A percentile compares a stretch with the other conserved stretches of the same genome.
phyloP scores from a whole-genome alignment of 2,888 invertebrate species.

The Axea sp. region DNA sequence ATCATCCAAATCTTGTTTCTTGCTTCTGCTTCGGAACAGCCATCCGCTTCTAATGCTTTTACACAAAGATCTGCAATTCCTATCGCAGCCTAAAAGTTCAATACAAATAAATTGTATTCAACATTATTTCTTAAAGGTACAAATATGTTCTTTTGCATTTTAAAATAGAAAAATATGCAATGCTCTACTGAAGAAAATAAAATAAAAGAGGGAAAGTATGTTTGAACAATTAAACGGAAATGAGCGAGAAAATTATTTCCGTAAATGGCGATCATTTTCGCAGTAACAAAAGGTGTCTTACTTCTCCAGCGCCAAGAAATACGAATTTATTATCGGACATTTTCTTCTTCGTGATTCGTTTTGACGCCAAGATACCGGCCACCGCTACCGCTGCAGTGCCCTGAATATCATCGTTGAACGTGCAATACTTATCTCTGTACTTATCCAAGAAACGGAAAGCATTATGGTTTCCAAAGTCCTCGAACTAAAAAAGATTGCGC shows the following conservation, averaged over 20 bases:
- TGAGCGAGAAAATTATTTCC: slow-evolving; percentile 38
- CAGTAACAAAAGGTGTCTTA: slow-evolving; percentile 68
- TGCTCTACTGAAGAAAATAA: slow-evolving; percentile 1
- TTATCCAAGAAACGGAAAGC: slow-evolving; percentile 96
- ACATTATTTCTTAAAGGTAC: not conserved
- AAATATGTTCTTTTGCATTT: not conserved
- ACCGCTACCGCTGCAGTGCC: slow-evolving; percentile 98
- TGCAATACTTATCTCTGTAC: slow-evolving; percentile 94
- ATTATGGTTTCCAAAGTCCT: slow-evolving; percentile 98
- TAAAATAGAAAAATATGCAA: too few relatives aligned
- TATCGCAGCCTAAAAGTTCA: slow-evolving; percentile 86
- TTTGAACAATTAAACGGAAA: slow-evolving; percentile 46
- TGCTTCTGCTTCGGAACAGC: slow-evolving; percentile 85
- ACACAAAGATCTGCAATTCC: slow-evolving; percentile 95
- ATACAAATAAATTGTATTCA: not conserved
- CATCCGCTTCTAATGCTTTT: slow-evolving; percentile 91
- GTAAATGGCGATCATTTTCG: slow-evolving; percentile 10
- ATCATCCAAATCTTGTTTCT: slow-evolving; percentile 95
- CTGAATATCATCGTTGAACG: slow-evolving; percentile 99
- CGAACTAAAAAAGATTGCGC: slow-evolving; percentile 85
- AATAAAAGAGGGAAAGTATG: slow-evolving; percentile 21
- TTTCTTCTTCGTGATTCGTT: slow-evolving; percentile 87
- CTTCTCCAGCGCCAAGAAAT: slow-evolving; percentile 93
- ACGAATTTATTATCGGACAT: slow-evolving; percentile 93
- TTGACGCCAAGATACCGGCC: slow-evolving; percentile 92